Percentiles rank a stretch among this genome's conserved stretches.
Conservation (phyloP, 2,888 invertebrate species). For the Drosophila longiperda region DNA sequence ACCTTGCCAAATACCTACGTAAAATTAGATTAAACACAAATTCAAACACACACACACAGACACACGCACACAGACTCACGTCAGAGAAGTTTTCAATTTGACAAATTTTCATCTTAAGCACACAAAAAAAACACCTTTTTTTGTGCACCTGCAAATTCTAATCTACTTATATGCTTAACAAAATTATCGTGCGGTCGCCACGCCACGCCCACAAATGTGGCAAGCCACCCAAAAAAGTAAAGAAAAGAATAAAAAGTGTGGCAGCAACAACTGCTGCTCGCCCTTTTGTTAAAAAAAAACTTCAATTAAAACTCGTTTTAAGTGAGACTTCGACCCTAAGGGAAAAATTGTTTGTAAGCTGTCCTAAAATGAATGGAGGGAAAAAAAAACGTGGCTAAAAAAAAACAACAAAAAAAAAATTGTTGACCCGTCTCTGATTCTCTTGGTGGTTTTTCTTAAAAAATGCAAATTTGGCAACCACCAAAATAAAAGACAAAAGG, state of each 20-base stretch:
- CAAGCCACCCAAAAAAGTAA: conserved; percentile 13
- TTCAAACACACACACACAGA: conserved; percentile 4
- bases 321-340: conserved; percentile 42
- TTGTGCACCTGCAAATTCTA: conserved; percentile 68
- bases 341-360: conserved; percentile 55
- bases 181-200: conserved; percentile 68
- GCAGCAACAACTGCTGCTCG: conserved; percentile 21
- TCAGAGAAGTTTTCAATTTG: conserved; percentile 72
- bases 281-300: conserved; percentile 72
- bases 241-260: background rate
- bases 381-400: conserved; percentile 43
- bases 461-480: conserved; percentile 73
- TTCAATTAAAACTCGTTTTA: conserved; percentile 77
- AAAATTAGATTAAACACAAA: conserved; percentile 31
- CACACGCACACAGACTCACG: conserved; percentile 8
- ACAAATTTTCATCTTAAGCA: conserved; percentile 64
- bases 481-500: conserved; percentile 43
- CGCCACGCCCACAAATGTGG: conserved; percentile 41
- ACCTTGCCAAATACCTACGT: background rate
- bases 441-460: conserved; percentile 68
- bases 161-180: conserved; percentile 80
- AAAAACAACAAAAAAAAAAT: conserved; percentile 36
- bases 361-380: conserved; percentile 51
- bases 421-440: conserved; percentile 11
- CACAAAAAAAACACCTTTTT: conserved; percentile 26